Evolutionary conservation across 2,888 invertebrate species (phyloP), one percentile per base, ranked within the genome.

Genomic region (Perithous albicinctus): DNA sequence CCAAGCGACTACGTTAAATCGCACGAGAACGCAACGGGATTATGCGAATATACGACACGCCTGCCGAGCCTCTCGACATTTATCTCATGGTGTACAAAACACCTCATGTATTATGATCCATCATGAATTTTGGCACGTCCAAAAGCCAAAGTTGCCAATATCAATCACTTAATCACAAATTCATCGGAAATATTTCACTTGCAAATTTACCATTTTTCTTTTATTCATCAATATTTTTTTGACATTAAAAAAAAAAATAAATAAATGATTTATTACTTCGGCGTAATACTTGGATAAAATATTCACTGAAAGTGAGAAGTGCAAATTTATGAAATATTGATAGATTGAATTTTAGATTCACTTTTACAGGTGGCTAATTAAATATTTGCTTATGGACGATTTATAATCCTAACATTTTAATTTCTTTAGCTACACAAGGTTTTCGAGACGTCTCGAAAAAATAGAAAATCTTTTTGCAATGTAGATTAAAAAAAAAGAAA

Each of bases 21-120:
- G 56, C 41, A 41, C 18, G 56, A 38, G 29, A 70, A 20, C 12
- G 12, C 10, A 67, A 43, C 56, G 56, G 23, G 29, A 56, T 70
- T 70, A 69, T 38, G 51, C 69, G 38, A 69, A 54, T 54, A 69
- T 26, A n/a, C 38, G 23, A 38, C 48, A 20, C n/a, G 20, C 51
- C 35, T n/a, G 20, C 51, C 35, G 6, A 15, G 35, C 7, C 38
- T 2, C n/a, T n/a, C 35, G 51, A 26, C 29, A 26, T 56, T 56
- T 29, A 20, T 56, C 29, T 56, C 29, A 7, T 18, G 46, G n/a
- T 23, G 15, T 4, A 56, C 29, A 32, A n/a, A n/a, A n/a, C n/a
- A 59, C 59, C 29, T 4, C n/a, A 15, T 7, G 6, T 1, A 26
- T 56, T 7, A 59, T 59, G 8, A 10, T 5, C n/a, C n/a, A n/a